Evolutionary conservation across 1,140 invertebrate genomes (phyloP).

Genomic region (Eurosta solidaginis): DNA sequence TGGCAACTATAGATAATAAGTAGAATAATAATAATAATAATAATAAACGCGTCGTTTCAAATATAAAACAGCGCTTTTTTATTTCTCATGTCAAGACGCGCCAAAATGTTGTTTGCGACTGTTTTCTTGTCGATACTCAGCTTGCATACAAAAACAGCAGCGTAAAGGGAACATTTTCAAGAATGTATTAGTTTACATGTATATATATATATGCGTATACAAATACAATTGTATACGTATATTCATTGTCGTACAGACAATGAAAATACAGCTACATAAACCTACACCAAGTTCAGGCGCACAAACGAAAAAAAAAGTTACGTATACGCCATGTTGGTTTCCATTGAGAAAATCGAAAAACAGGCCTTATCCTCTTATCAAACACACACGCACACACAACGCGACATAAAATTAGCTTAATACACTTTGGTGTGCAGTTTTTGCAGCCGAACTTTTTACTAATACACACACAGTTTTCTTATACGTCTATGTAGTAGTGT

Average conservation of each 20-base stretch:
- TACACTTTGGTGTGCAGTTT: neutral
- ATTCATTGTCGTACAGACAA: neutral
- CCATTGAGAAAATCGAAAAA: slow-evolving; percentile 25
- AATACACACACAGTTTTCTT: too few species aligned
- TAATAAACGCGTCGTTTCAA: slow-evolving; percentile 28
- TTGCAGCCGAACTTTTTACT: neutral
- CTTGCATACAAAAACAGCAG: neutral
- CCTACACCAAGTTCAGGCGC: neutral
- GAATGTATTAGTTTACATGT: neutral
- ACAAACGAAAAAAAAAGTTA: too few species aligned
- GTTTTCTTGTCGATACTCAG: slow-evolving; percentile 11
- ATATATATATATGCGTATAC: neutral
- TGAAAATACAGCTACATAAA: neutral
- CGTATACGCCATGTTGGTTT: neutral
- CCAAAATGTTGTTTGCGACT: slow-evolving; percentile 59
- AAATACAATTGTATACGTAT: neutral
- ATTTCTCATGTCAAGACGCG: slow-evolving; percentile 56
- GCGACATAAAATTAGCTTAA: neutral
- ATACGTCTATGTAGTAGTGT: neutral
- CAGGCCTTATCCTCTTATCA: neutral
- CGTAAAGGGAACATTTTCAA: neutral
- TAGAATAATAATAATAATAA: slow-evolving; percentile 14
- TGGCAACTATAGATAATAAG: neutral
- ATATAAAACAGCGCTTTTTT: slow-evolving; percentile 1
- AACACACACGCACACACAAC: neutral